Conservation (phyloP, 2,888 invertebrate species). For the Xylota sylvarum region DNA sequence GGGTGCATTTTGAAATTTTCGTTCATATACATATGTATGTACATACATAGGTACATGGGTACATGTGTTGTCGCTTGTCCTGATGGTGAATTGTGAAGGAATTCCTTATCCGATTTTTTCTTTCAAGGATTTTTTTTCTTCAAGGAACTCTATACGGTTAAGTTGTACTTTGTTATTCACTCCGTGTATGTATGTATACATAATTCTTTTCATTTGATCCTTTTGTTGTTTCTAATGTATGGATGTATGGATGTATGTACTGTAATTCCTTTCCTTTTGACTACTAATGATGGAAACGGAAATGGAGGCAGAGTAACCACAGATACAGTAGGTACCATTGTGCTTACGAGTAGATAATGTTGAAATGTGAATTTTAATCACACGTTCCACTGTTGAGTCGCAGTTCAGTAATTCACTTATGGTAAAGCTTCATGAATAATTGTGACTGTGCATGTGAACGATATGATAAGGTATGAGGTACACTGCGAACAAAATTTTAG, state of each 20-base stretch:
- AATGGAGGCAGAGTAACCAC: constrained; percentile 1
- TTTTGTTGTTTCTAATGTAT: neutral
- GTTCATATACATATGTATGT: neutral
- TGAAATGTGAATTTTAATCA: neutral
- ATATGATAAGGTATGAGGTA: too few species aligned
- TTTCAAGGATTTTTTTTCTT: neutral
- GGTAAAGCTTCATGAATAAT: neutral
- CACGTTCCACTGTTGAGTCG: neutral
- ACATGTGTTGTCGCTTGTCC: neutral
- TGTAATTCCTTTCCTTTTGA: neutral
- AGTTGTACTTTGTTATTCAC: neutral
- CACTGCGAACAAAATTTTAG: too few species aligned
- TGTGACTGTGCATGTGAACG: neutral
- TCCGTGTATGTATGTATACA: neutral
- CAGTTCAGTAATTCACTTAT: neutral
- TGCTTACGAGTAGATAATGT: neutral
- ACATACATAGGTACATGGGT: too few species aligned
- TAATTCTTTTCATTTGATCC: constrained; percentile 10
- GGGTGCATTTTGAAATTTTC: constrained; percentile 47
- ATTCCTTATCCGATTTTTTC: constrained; percentile 30
- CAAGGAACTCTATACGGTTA: neutral
- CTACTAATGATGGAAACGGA: neutral
- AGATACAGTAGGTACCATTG: neutral
- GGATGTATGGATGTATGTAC: too few species aligned
- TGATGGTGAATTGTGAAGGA: constrained; percentile 22